Evolutionary conservation across 2,113 vertebrate species (phyloP).

Genomic region (Phyllostomus hastatus): DNA sequence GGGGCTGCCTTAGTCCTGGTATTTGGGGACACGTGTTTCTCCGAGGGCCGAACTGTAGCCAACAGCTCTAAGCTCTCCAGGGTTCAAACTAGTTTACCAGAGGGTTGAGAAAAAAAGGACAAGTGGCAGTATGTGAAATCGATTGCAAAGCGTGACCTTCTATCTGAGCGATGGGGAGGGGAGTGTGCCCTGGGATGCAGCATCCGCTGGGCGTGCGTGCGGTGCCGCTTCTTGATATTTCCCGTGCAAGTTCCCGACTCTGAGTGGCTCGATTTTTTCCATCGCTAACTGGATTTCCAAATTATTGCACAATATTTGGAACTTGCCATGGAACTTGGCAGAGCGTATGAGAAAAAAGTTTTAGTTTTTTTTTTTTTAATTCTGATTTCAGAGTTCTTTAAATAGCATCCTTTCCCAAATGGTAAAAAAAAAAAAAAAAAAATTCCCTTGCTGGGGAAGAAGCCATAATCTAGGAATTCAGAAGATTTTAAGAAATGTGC

Average conservation of each 20-base stretch:
- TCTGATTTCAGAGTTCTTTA: conserved; percentile 50
- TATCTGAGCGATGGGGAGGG: neutral
- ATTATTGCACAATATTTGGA: conserved; percentile 67
- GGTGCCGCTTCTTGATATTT: neutral
- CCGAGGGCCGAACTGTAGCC: neutral
- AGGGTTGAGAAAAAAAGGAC: conserved; percentile 6
- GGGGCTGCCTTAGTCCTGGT: neutral
- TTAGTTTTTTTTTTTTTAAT: neutral
- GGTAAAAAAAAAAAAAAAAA: neutral
- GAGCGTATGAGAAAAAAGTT: conserved; percentile 42
- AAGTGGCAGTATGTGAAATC: conserved; percentile 67
- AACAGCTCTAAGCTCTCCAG: neutral
- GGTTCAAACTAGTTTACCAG: conserved; percentile 58
- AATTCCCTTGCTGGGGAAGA: neutral
- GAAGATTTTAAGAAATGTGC: neutral
- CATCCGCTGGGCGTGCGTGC: neutral
- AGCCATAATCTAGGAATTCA: neutral
- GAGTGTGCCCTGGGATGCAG: neutral
- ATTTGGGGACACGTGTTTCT: conserved; percentile 37
- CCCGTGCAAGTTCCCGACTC: conserved; percentile 29
- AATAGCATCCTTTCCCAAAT: conserved; percentile 44
- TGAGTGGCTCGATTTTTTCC: conserved; percentile 43
- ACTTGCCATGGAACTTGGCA: conserved; percentile 64
- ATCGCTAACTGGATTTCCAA: conserved; percentile 60
- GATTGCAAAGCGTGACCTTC: conserved; percentile 50